These are phyloP conservation scores for Chelon auratus DNA, from an alignment of 2,797 vertebrate species.

Conservation along the genomic window DNA sequence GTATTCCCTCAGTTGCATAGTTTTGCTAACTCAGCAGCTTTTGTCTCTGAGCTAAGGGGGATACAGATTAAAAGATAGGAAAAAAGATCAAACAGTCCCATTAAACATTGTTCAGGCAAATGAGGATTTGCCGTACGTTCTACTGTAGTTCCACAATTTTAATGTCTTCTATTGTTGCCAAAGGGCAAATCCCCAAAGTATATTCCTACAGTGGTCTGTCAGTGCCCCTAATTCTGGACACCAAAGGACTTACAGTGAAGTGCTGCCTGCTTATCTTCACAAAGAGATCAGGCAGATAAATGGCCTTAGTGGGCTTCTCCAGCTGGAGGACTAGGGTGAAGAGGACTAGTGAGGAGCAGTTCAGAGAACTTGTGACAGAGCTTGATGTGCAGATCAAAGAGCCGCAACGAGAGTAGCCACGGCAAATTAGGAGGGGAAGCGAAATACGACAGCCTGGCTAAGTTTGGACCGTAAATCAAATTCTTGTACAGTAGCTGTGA, in stretches of 20 bases:
- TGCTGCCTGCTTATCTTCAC: conserved; percentile 63
- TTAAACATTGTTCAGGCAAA: conserved; percentile 65
- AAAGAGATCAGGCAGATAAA: conserved; percentile 70
- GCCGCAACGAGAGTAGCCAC: conserved; percentile 38
- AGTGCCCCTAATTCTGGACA: conserved; percentile 78
- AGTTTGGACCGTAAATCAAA: conserved; percentile 52
- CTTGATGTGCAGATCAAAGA: conserved; percentile 68
- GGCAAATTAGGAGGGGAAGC: conserved; percentile 41
- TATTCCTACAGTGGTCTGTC: conserved; percentile 70
- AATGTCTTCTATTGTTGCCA: conserved; percentile 73
- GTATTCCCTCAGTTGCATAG: conserved; percentile 6
- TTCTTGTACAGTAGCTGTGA: conserved; percentile 43
- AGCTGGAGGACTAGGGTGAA: conserved; percentile 24
- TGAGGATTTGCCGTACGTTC: conserved; percentile 64
- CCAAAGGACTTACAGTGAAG: conserved; percentile 74
- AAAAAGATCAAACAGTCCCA: conserved; percentile 68
- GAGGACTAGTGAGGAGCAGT: conserved; percentile 30
- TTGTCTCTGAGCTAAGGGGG: conserved; percentile 33
- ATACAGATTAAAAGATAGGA: conserved; percentile 65
- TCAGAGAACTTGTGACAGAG: conserved; percentile 18
- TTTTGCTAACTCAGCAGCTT: conserved; percentile 48
- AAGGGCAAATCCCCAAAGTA: conserved; percentile 80
- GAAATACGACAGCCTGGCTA: conserved; percentile 40
- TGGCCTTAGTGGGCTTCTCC: conserved; percentile 30
- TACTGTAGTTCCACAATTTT: conserved; percentile 64